Percentiles rank a stretch among this genome's conserved stretches.
Evolutionary conservation across 2,888 invertebrate genomes (phyloP).

Genomic region (Prenolepis imparis): DNA sequence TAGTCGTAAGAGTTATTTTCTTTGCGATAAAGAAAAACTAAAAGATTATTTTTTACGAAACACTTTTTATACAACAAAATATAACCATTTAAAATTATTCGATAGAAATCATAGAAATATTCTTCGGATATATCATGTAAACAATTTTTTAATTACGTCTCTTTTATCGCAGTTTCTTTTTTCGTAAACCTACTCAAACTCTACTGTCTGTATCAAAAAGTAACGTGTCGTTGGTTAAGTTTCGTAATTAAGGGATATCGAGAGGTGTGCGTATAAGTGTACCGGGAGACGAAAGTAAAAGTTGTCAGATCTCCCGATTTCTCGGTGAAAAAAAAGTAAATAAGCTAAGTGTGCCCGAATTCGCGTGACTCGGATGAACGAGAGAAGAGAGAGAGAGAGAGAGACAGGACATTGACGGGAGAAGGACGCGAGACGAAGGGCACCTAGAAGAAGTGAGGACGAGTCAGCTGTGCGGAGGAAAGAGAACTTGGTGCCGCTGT

Average conservation of each 20-base stretch:
- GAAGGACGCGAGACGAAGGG: not conserved
- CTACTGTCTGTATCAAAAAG: conserved; percentile 7
- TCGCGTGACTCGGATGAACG: conserved; percentile 68
- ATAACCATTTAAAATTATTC: not conserved
- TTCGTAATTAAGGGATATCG: conserved; percentile 30
- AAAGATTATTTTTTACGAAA: not conserved
- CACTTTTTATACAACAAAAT: not conserved
- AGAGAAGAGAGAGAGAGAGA: not conserved
- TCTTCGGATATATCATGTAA: too few relatives aligned
- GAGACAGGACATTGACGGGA: conserved; percentile 36
- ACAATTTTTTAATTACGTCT: not conserved
- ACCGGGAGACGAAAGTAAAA: conserved; percentile 56
- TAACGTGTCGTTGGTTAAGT: conserved; percentile 14
- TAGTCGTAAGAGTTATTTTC: too few relatives aligned
- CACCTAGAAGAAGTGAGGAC: conserved; percentile 29
- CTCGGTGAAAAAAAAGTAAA: conserved; percentile 47
- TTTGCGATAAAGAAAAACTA: too few relatives aligned
- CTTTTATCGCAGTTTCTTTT: not conserved
- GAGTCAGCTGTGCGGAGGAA: conserved; percentile 50
- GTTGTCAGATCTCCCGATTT: conserved; percentile 64
- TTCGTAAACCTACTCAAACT: not conserved
- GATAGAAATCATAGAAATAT: not conserved
- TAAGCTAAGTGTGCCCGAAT: conserved; percentile 63
- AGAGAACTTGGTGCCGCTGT: conserved; percentile 30
- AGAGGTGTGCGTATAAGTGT: not conserved